Conservation (phyloP, 2,113 vertebrate genomes). For the Pycnonotus jocosus region DNA sequence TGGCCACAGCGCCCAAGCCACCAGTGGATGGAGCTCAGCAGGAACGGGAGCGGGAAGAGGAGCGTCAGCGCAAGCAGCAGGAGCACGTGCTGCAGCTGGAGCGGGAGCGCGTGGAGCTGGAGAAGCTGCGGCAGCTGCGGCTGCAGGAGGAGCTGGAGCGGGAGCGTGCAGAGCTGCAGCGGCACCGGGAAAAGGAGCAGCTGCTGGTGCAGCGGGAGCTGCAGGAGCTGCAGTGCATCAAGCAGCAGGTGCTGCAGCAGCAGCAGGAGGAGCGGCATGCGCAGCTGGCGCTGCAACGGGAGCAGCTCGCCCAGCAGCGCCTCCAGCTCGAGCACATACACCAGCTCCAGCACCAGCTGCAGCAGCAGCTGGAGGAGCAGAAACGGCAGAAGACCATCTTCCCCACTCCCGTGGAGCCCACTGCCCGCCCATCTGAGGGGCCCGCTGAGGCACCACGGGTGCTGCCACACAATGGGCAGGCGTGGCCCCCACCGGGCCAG, state of each 20-base stretch:
- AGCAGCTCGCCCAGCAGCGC: slow-evolving; percentile 95
- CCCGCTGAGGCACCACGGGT: slow-evolving; percentile 61
- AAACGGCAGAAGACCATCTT: slow-evolving; percentile 88
- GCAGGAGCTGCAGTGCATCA: slow-evolving; percentile 95
- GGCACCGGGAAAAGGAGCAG: slow-evolving; percentile 95
- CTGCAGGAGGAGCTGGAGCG: slow-evolving; percentile 95
- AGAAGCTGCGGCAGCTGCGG: slow-evolving; percentile 90
- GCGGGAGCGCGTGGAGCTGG: slow-evolving; percentile 90
- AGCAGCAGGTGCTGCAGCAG: slow-evolving; percentile 95
- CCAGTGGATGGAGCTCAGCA: slow-evolving; percentile 57
- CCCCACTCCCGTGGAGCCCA: slow-evolving; percentile 77
- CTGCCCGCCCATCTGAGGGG: slow-evolving; percentile 75
- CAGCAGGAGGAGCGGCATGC: slow-evolving; percentile 94
- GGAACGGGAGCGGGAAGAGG: slow-evolving; percentile 86
- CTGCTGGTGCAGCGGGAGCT: slow-evolving; percentile 93
- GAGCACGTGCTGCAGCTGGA: slow-evolving; percentile 92
- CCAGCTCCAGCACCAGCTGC: slow-evolving; percentile 93
- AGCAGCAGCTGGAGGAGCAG: slow-evolving; percentile 95
- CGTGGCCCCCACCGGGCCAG: slow-evolving; percentile 77
- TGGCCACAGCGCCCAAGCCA: neutral
- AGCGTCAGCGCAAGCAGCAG: slow-evolving; percentile 89
- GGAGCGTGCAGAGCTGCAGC: slow-evolving; percentile 89
- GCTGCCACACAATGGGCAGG: slow-evolving; percentile 84
- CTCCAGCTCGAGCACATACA: slow-evolving; percentile 97
- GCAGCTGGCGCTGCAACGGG: slow-evolving; percentile 91